phyloP scores from a whole-genome alignment of 2,888 invertebrate species.

The Autographa gamma region DNA sequence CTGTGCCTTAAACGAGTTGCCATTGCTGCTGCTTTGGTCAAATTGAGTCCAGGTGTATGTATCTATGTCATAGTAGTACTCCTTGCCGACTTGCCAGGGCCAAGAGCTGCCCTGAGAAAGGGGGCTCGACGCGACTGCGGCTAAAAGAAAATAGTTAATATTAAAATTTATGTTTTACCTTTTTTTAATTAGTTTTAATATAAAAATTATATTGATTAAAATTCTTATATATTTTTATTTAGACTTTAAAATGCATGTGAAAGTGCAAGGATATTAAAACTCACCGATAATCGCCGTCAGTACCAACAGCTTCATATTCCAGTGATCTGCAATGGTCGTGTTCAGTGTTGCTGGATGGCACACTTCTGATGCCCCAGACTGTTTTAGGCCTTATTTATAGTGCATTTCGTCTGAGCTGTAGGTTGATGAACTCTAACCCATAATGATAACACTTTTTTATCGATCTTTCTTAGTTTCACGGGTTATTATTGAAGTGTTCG shows the following conservation, averaged over 20 bases:
- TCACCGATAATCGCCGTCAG: constrained; percentile 81
- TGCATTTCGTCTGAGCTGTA: constrained; percentile 38
- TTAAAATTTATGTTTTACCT: neutral
- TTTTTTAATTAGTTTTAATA: too few species aligned
- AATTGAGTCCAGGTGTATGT: constrained; percentile 89
- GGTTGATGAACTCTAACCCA: constrained; percentile 18
- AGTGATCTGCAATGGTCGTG: constrained; percentile 45
- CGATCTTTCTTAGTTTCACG: neutral
- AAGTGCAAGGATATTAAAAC: constrained; percentile 50
- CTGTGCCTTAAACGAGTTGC: constrained; percentile 85
- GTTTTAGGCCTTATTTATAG: constrained; percentile 69
- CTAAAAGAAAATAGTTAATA: constrained; percentile 15
- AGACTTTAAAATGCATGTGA: neutral
- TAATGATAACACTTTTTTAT: neutral
- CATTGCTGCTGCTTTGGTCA: constrained; percentile 83
- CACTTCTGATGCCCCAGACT: constrained; percentile 66
- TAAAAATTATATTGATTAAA: too few species aligned
- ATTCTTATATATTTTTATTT: too few species aligned
- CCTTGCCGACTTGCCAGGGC: constrained; percentile 89
- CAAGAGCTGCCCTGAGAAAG: constrained; percentile 62
- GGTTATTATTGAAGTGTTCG: neutral
- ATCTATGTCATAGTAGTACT: constrained; percentile 89
- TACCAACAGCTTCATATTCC: constrained; percentile 75
- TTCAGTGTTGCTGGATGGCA: constrained; percentile 65
- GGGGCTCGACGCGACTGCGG: constrained; percentile 62